Conservation (phyloP, 1,140 invertebrate species). For the Drosophila sproati region DNA sequence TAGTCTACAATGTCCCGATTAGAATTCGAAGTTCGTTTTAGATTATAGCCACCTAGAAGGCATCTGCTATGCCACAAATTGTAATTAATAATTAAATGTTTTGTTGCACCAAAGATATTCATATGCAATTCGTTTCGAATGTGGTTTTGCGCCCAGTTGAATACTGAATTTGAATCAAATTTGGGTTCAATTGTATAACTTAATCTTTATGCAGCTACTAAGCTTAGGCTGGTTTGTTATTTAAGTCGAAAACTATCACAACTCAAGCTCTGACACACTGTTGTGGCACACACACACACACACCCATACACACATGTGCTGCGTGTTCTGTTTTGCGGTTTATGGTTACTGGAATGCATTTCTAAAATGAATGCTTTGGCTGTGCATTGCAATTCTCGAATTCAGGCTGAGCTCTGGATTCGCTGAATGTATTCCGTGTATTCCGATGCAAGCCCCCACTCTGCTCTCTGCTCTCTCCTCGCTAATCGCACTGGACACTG, state of each 20-base stretch:
- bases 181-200: too few relatives aligned
- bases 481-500: not conserved
- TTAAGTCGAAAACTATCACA: not conserved
- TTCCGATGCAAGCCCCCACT: not conserved
- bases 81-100: too few relatives aligned
- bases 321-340: conserved; percentile 40
- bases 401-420: conserved; percentile 19
- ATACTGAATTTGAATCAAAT: too few relatives aligned
- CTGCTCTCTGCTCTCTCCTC: not conserved
- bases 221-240: not conserved
- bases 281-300: not conserved
- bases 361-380: conserved; percentile 38
- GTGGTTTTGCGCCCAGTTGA: too few relatives aligned
- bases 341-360: conserved; percentile 29
- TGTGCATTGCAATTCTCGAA: conserved; percentile 26
- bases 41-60: too few relatives aligned
- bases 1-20: too few relatives aligned
- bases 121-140: too few relatives aligned
- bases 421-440: conserved; percentile 11
- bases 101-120: too few relatives aligned
- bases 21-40: too few relatives aligned
- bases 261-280: not conserved
- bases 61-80: too few relatives aligned
- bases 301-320: conserved; percentile 8
- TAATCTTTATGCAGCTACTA: too few relatives aligned